These are phyloP conservation scores for Drosophila cognata DNA, from an alignment of 2,888 invertebrate genomes.

Conservation along the genomic window DNA sequence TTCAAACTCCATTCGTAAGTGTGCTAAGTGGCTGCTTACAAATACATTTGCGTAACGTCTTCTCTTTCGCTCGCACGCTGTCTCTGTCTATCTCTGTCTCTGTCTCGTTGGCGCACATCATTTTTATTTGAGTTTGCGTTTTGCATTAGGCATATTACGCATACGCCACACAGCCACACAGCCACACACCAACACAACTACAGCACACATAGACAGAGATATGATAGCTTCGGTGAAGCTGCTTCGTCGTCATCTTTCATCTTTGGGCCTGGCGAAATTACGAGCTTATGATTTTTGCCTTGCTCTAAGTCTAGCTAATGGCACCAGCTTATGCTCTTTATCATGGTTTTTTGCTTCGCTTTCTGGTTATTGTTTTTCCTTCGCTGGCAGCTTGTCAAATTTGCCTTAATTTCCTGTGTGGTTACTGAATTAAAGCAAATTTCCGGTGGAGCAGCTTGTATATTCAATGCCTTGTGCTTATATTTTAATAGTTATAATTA, in stretches of 20 bases:
- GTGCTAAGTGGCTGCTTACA: slow-evolving; percentile 80
- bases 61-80: neutral
- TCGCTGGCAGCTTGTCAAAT: slow-evolving; percentile 23
- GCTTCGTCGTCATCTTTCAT: slow-evolving; percentile 9
- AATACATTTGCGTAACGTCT: slow-evolving; percentile 69
- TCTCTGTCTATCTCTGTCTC: neutral
- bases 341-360: slow-evolving; percentile 6
- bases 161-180: slow-evolving; percentile 58
- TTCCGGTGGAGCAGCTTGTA: slow-evolving; percentile 11
- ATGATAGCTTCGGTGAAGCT: neutral
- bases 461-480: neutral
- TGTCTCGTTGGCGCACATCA: slow-evolving; percentile 54
- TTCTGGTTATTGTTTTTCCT: slow-evolving; percentile 14
- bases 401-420: slow-evolving; percentile 53
- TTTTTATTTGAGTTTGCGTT: slow-evolving; percentile 80
- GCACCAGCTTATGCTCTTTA: slow-evolving; percentile 62
- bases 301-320: slow-evolving; percentile 67
- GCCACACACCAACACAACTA: slow-evolving; percentile 15
- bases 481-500: neutral
- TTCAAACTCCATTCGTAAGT: slow-evolving; percentile 75
- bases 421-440: slow-evolving; percentile 32
- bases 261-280: slow-evolving; percentile 57
- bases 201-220: neutral
- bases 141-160: slow-evolving; percentile 78
- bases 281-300: slow-evolving; percentile 73